Evolutionary conservation across 2,113 vertebrate genomes (phyloP), one percentile per base, ranked within the genome.

Genomic region (Seriola rivoliana): DNA sequence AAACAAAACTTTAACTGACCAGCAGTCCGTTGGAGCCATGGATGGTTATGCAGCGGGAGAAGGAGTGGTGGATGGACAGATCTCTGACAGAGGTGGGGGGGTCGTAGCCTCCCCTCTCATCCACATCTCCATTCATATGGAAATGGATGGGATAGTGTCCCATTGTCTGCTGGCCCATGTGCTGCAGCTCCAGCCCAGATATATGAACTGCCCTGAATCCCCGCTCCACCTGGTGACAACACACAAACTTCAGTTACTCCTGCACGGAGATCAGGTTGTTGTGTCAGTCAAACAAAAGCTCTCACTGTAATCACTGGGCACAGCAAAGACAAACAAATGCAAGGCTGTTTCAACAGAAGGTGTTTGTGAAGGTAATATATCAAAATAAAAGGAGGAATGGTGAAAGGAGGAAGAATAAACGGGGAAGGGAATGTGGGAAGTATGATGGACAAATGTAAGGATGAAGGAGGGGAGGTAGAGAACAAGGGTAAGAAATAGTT

Each of bases 61-160:
- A 99, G 9, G 97, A 96, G 73, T 98, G 96, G 88, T 99, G 97
- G 79, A 99, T 98, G 86, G 98, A 96, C 34, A 97, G 85, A 3
- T 96, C 96, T 8, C 94, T 96, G 93, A 99, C 93, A 0, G 93
- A 98, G 0, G 97, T 98, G 4, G 97, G 96, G 0, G 98, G 97
- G 81, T 95, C 4, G 44, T 99, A 99, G 80, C 97, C 97, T 44
- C 98, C 98, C 29, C 75, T 94, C 75, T 96, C 94, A 6, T 99
- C 98, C 90, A 99, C 95, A 0, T 99, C 97, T 17, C 97, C 97
- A 0, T 96, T 96, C 95, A 99, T 97, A 85, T 99, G 98, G 93
- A 99, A 99, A 76, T 99, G 98, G 42, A 99, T 91, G 0, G 98
- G 98, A 71, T 99, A 99, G 93, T 99, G 98, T 21, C 98, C 98